phyloP scores from a whole-genome alignment of 2,797 vertebrate species.

The Microhierax caerulescens region DNA sequence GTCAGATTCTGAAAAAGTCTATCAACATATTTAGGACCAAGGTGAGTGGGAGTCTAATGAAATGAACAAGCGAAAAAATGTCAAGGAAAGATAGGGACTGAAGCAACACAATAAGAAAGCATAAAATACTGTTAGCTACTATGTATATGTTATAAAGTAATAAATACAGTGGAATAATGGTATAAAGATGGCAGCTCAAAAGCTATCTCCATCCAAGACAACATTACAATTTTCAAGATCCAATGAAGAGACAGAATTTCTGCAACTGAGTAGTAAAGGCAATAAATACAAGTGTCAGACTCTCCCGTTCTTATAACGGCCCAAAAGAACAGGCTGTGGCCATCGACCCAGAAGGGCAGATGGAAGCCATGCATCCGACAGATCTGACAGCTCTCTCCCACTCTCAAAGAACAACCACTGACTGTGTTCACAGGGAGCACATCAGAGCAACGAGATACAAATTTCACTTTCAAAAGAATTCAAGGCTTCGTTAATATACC shows the following conservation, averaged over 20 bases:
- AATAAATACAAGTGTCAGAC: not conserved
- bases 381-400: not conserved
- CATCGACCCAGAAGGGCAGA: fast-evolving
- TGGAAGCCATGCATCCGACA: not conserved
- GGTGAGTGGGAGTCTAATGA: slow-evolving; percentile 51
- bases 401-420: slow-evolving; percentile 11
- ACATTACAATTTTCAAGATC: not conserved
- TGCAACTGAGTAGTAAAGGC: not conserved
- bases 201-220: not conserved
- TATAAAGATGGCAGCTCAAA: not conserved
- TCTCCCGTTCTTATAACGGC: not conserved
- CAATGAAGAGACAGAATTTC: not conserved
- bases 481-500: slow-evolving; percentile 20
- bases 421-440: not conserved
- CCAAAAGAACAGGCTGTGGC: not conserved
- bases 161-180: not conserved
- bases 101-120: not conserved
- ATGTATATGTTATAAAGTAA: not conserved
- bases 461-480: not conserved
- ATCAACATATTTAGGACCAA: not conserved
- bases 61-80: not conserved
- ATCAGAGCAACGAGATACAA: not conserved
- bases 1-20: not conserved
- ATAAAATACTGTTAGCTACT: slow-evolving; percentile 47
- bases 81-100: not conserved